Evolutionary conservation across 2,797 vertebrate genomes (phyloP), one percentile per base, ranked within the genome.

Genomic region (Sternarchorhynchus goeldii): DNA sequence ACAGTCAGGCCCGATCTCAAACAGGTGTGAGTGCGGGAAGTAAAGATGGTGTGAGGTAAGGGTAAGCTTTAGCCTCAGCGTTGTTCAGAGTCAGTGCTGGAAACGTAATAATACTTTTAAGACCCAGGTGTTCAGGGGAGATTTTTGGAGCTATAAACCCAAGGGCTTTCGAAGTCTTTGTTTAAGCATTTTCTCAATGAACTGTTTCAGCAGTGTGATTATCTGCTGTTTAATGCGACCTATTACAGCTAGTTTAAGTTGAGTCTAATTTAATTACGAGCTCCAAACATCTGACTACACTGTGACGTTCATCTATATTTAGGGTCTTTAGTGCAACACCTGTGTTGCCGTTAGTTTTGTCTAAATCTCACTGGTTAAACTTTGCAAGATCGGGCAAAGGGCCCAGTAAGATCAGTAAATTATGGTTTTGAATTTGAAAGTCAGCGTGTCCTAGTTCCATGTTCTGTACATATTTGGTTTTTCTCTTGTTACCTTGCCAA

Each of bases 21-120:
- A 90, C 92, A 92, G 89, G 92, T 91, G 89, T 85, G 84, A 86
- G 85, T 78, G 83, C 4, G 84, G 77, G 87, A 82, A 84, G 87
- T 89, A 89, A 90, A 91, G 88, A 89, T 5, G 21, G 18, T 12
- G 18, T 31, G 34, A 66, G 71, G 55, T 18, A 58, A 68, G 10
- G 57, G 39, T 53, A 62, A 68, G 6, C 36, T 34, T 67, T 53
- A 6, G 21, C 39, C 25, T 70, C 16, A 4, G 41, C 41, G 32
- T 2, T 63, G 78, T 76, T 80, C 79, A 83, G 83, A 20, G 73
- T 86, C 82, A 82, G 66, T 71, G 79, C 85, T 91, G 88, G 87
- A 86, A 91, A 90, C 82, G 84, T 83, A 14, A 85, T 86, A 75
- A 81, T 58, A 63, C 83, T 67, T 69, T 79, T 62, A 25, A 63